Evolutionary conservation across 1,140 invertebrate species (phyloP).

Genomic region (Drosophila carrolli): DNA sequence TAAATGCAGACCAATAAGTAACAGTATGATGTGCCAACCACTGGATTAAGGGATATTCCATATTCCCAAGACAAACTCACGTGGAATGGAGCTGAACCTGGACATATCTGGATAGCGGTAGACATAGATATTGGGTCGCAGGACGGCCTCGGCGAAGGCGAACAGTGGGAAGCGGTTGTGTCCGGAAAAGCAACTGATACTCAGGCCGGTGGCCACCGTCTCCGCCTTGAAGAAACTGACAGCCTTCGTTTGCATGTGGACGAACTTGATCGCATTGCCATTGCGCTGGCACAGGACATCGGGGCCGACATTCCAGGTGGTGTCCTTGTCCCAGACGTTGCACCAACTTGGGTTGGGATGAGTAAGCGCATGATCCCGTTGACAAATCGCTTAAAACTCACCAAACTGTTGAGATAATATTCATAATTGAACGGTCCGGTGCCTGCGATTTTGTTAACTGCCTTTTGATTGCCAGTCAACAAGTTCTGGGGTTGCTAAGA

Average conservation of each 20-base stretch:
- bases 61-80: constrained; percentile 42
- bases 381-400: neutral
- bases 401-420: constrained; percentile 61
- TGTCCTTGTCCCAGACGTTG: constrained; percentile 45
- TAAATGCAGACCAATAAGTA: no score
- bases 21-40: no score
- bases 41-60: no score
- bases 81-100: constrained; percentile 41
- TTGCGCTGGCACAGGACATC: constrained; percentile 61
- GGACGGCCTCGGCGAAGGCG: constrained; percentile 57
- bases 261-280: constrained; percentile 59
- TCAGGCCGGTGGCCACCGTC: constrained; percentile 48
- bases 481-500: constrained; percentile 47
- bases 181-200: constrained; percentile 48
- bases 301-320: constrained; percentile 61
- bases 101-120: constrained; percentile 71
- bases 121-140: constrained; percentile 55
- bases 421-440: constrained; percentile 45
- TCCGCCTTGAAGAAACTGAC: constrained; percentile 65
- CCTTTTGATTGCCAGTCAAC: constrained; percentile 9
- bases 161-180: constrained; percentile 74
- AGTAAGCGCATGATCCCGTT: no score
- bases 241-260: constrained; percentile 46
- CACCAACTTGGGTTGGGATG: constrained; percentile 41
- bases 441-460: neutral